Base-by-base conservation (phyloP, 2,797 vertebrate genomes). In the Atherinosoma microstoma region DNA sequence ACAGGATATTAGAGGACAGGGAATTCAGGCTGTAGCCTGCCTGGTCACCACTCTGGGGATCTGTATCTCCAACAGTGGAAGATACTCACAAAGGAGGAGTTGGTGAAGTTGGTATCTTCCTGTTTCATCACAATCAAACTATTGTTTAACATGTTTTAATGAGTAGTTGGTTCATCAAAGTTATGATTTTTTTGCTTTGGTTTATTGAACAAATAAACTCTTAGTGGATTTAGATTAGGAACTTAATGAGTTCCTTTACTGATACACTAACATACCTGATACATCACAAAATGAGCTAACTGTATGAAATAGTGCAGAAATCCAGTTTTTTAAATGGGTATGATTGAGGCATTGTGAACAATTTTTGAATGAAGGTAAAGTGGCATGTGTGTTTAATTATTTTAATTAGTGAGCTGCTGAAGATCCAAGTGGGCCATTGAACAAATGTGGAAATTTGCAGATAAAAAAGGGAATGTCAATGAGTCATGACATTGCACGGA, bases 1-100 rank as follows among this genome's bases (percentile, higher is more conserved):
- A 40, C 59, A 74, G 82, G 78, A 86, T 79, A 89, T 58, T 83
- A 82, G 81, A 64, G 78, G 68, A 84, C 36, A 24, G 89, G 84
- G 88, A 89, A 85, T 80, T 67, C 42, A 75, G 56, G 51, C 73
- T 68, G 67, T 35, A 59, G 69, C 70, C 67, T 79, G 76, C 54
- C 58, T 56, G 66, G 88, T 82, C 85, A 77, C 65, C 56, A 4
- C 80, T 79, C 77, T 58, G 64, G 82, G 70, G 75, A 84, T 34
- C 63, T 67, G 76, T 73, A 68, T 84, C 22, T 67, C 49, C 49
- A 74, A 42, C 38, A 49, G 40, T 4, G 20, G 51, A 27, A 61
- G 45, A 45, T 30, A 38, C 29, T 16, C 24, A 32, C 27, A 24
- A 36, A 54, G 16, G 12, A 24, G 42, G 36, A n/a, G 4, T 30